A percentile compares a stretch with the other conserved stretches of the same genome.
Conservation (phyloP, 2,113 vertebrate genomes). For the Oxyruncus cristatus region DNA sequence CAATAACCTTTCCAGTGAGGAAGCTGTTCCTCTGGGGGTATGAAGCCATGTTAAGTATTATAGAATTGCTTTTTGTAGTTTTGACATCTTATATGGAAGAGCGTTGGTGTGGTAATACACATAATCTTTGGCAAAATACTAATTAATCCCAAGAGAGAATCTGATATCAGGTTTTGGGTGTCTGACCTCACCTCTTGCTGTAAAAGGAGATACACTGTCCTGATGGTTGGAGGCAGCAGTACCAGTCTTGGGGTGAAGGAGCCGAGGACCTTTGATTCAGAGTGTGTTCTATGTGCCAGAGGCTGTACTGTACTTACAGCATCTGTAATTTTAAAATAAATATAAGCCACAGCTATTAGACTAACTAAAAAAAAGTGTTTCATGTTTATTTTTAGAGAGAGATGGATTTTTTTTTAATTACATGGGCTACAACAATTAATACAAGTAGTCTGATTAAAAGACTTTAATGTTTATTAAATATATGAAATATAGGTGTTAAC, state of each 20-base stretch:
- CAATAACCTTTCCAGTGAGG: background rate
- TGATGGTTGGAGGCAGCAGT: background rate
- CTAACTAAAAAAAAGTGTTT: background rate
- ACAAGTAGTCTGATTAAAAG: background rate
- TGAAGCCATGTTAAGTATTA: rapidly evolving
- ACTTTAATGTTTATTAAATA: background rate
- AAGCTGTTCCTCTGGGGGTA: background rate
- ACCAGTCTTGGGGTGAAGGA: background rate
- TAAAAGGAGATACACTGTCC: background rate
- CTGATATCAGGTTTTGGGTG: background rate
- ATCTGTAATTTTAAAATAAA: background rate
- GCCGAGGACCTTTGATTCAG: background rate
- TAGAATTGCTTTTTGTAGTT: background rate
- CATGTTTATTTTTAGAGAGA: background rate
- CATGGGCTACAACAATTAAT: background rate
- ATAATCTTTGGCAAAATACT: background rate
- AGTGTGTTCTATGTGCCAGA: background rate
- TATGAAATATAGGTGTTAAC: background rate
- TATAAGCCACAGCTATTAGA: background rate
- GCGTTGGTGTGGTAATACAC: rapidly evolving
- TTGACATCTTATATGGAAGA: background rate
- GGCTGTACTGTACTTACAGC: rapidly evolving
- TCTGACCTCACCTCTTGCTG: background rate
- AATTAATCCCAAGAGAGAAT: background rate
- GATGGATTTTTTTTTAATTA: background rate